Base-by-base conservation (phyloP, 2,888 invertebrate species). In the Drosophila dives region DNA sequence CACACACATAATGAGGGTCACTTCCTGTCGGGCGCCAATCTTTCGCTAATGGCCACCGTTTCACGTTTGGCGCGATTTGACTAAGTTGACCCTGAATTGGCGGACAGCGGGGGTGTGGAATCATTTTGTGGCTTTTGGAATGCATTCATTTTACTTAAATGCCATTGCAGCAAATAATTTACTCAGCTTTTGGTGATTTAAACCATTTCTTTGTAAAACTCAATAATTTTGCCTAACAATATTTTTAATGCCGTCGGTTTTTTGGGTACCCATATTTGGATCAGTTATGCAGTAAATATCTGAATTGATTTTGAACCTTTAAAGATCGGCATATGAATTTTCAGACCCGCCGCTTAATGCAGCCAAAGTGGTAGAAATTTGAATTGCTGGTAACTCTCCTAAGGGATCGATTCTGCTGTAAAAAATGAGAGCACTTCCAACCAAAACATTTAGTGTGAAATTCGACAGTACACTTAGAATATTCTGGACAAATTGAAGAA, bases 1-100 rank as follows among this genome's bases (percentile, higher is more conserved):
- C 36, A 42, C 34, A 8, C 29, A 40, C 32, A 29, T 64, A 65
- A 75, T 81, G 71, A 68, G 71, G 67, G 77, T 80, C 87, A 76
- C 76, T 89, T 84, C 84, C 84, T 78, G 84, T 84, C 38, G 87
- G 87, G 87, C 84, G 81, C 76, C 53, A 67, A 78, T 77, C 79
- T 84, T 85, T 82, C 85, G 87, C 64, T 45, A 67, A 61, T 53
- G 62, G 59, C 64, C 58, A 62, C 69, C 49, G 64, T 76, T 78
- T 78, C 76, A 78, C 63, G 72, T 77, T 76, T 72, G 62, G 69
- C 64, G 77, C 72, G 77, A 72, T 65, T 72, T 66, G 69, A 76
- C 68, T 64, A 50, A 77, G 49, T 79, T 75, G 70, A 64, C 61
- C 50, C 58, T 54, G 53, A 15, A 20, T 15, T 11, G 23, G 15